These are phyloP conservation scores for Poeciliopsis retropinna DNA, from an alignment of 2,113 vertebrate genomes.

Conservation along the genomic window DNA sequence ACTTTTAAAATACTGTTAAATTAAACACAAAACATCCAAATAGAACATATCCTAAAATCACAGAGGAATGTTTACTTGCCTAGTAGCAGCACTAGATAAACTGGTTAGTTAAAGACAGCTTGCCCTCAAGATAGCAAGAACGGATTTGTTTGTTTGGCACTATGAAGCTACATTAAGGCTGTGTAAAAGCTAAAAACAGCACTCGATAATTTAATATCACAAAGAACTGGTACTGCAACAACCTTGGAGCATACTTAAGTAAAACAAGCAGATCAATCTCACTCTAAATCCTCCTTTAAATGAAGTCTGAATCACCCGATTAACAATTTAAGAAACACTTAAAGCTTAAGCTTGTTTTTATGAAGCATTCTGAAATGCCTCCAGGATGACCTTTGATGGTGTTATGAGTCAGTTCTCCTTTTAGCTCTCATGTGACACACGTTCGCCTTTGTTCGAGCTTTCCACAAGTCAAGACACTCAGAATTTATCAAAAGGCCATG, in stretches of 20 bases:
- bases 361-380: not conserved
- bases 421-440: constrained; percentile 21
- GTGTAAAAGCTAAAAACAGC: too few species aligned
- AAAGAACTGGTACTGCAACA: too few species aligned
- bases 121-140: too few species aligned
- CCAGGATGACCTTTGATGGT: constrained; percentile 12
- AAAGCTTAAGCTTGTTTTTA: not conserved
- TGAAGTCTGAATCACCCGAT: too few species aligned
- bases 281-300: too few species aligned
- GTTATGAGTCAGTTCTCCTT: constrained; percentile 7
- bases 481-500: not conserved
- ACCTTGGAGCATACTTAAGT: too few species aligned
- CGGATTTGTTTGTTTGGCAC: too few species aligned
- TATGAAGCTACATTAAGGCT: too few species aligned
- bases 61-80: not conserved
- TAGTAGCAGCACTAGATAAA: not conserved
- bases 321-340: not conserved
- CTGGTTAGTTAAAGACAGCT: not conserved
- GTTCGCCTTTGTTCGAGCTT: constrained; percentile 4
- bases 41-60: not conserved
- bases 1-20: not conserved
- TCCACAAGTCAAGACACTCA: not conserved
- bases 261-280: too few species aligned
- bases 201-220: too few species aligned
- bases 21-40: not conserved